phyloP scores from a whole-genome alignment of 1,140 invertebrate species.

The Colletes gigas region DNA sequence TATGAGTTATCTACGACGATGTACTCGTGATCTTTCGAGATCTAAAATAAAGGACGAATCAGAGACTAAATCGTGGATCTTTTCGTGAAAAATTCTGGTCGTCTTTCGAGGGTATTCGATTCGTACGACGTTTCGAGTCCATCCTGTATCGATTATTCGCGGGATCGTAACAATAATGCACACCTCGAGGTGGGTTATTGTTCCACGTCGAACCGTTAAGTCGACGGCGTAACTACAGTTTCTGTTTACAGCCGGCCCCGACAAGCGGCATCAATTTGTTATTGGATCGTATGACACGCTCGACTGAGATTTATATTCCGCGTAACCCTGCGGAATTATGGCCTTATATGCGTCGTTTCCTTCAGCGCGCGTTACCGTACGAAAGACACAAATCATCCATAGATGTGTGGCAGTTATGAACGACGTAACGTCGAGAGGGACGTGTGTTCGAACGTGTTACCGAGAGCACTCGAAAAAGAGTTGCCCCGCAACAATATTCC shows the following conservation, averaged over 20 bases:
- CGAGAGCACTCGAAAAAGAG: background rate
- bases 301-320: slow-evolving; percentile 30
- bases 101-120: background rate
- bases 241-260: slow-evolving; percentile 11
- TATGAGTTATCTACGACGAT: too few species aligned
- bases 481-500: slow-evolving; percentile 6
- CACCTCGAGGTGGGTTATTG: background rate
- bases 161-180: background rate
- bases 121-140: background rate
- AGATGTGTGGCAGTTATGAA: slow-evolving; percentile 42
- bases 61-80: too few species aligned
- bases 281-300: slow-evolving; percentile 1
- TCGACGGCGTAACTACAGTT: slow-evolving; percentile 25
- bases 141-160: background rate
- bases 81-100: too few species aligned
- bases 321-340: slow-evolving; percentile 43
- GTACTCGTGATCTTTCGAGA: too few species aligned
- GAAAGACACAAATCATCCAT: slow-evolving; percentile 48
- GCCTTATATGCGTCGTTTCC: slow-evolving; percentile 45
- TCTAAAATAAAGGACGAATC: too few species aligned
- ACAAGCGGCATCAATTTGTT: slow-evolving; percentile 29
- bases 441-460: background rate
- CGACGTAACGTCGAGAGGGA: background rate
- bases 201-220: slow-evolving; percentile 16
- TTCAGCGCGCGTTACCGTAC: slow-evolving; percentile 16